Conservation (phyloP, 2,888 invertebrate species). For the Drosophila kanekoi region DNA sequence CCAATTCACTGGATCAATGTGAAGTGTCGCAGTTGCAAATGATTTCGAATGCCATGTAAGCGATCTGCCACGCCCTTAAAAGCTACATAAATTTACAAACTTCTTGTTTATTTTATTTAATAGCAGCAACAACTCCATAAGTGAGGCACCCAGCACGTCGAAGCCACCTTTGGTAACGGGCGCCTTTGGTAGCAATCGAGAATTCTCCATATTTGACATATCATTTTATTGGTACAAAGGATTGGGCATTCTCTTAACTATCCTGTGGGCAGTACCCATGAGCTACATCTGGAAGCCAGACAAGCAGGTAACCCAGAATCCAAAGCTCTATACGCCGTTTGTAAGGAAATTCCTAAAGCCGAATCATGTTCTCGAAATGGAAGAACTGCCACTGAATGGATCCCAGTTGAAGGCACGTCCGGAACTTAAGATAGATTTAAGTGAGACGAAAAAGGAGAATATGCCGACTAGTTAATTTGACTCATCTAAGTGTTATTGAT, state of each 20-base stretch:
- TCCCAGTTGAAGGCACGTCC: slow-evolving; percentile 14
- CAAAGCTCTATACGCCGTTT: slow-evolving; percentile 77
- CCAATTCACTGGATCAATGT: slow-evolving; percentile 78
- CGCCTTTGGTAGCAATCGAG: slow-evolving; percentile 66
- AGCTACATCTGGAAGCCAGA: slow-evolving; percentile 86
- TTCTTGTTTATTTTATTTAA: not conserved
- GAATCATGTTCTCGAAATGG: slow-evolving; percentile 38
- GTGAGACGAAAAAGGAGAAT: too few relatives aligned
- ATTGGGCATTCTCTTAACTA: slow-evolving; percentile 86
- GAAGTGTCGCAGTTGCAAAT: slow-evolving; percentile 57
- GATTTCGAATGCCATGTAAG: slow-evolving; percentile 67
- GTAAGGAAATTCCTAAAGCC: slow-evolving; percentile 62
- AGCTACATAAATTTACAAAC: not conserved
- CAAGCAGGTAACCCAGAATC: slow-evolving; percentile 66
- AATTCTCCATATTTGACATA: slow-evolving; percentile 86
- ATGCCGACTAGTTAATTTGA: too few relatives aligned
- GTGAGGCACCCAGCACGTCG: not conserved
- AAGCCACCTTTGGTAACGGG: slow-evolving; percentile 38
- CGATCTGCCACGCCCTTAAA: not conserved
- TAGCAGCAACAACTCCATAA: slow-evolving; percentile 41
- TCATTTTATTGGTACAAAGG: slow-evolving; percentile 88
- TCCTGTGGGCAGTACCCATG: slow-evolving; percentile 86
- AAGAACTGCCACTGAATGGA: slow-evolving; percentile 62
- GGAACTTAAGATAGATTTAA: slow-evolving; percentile 31
- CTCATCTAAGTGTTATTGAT: too few relatives aligned